Conservation (phyloP, 1,140 invertebrate species). For the Calosoma granatense region DNA sequence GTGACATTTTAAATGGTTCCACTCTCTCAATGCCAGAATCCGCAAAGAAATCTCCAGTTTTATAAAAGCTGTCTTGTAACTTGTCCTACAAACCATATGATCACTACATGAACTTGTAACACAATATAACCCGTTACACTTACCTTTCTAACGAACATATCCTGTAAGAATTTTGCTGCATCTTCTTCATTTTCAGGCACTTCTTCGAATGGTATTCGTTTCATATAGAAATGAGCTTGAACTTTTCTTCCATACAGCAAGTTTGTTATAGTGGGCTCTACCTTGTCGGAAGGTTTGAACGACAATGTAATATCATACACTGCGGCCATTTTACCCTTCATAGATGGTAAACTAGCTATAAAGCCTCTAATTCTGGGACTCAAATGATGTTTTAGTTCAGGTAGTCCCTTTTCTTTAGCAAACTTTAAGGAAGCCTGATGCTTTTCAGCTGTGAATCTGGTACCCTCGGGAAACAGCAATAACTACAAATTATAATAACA, state of each 20-base stretch:
- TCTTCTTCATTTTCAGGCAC: slow-evolving; percentile 72
- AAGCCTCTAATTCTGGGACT: slow-evolving; percentile 91
- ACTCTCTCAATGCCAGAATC: slow-evolving; percentile 57
- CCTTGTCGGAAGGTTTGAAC: slow-evolving; percentile 55
- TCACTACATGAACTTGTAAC: neutral
- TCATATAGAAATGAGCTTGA: slow-evolving; percentile 66
- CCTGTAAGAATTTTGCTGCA: slow-evolving; percentile 69
- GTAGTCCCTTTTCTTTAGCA: slow-evolving; percentile 74
- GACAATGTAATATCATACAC: slow-evolving; percentile 78
- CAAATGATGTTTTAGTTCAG: slow-evolving; percentile 79
- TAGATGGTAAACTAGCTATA: slow-evolving; percentile 57
- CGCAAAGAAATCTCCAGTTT: slow-evolving; percentile 73
- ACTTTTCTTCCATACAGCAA: slow-evolving; percentile 69
- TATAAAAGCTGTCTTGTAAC: slow-evolving; percentile 67
- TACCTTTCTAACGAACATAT: slow-evolving; percentile 72
- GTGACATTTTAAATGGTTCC: slow-evolving; percentile 41
- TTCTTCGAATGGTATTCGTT: slow-evolving; percentile 68
- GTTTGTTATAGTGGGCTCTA: slow-evolving; percentile 68
- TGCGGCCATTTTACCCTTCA: slow-evolving; percentile 66
- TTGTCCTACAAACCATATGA: slow-evolving; percentile 49
- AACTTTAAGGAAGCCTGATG: slow-evolving; percentile 81
- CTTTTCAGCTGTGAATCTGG: slow-evolving; percentile 80
- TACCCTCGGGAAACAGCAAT: slow-evolving; percentile 89
- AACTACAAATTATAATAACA: slow-evolving; percentile 45
- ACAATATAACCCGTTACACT: slow-evolving; percentile 11